Evolutionary conservation across 2,888 invertebrate genomes (phyloP).

Genomic region (Lordiphosa fenestrarum): DNA sequence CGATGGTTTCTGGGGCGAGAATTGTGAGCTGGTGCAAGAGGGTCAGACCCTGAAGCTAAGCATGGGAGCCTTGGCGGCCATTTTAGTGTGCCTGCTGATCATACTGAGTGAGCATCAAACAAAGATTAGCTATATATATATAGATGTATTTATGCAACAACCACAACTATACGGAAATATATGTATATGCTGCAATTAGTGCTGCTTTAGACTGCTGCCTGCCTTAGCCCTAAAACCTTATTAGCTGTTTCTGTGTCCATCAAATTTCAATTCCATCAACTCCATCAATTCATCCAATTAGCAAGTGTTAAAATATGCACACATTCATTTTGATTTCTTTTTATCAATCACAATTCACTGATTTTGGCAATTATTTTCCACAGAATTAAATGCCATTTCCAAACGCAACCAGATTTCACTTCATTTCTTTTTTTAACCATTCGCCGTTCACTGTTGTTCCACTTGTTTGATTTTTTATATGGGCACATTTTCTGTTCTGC

Average conservation of each 20-base stretch:
- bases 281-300: conserved; percentile 25
- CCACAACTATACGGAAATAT: conserved; percentile 26
- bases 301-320: conserved; percentile 13
- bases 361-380: conserved; percentile 32
- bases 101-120: conserved; percentile 92
- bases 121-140: neutral
- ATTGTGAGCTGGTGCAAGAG: conserved; percentile 96
- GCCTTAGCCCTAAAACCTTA: neutral
- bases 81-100: conserved; percentile 97
- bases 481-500: conserved; percentile 51
- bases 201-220: conserved; percentile 2
- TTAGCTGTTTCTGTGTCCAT: conserved; percentile 1
- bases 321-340: conserved; percentile 23
- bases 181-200: conserved; percentile 44
- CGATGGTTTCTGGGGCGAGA: conserved; percentile 95
- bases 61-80: conserved; percentile 98
- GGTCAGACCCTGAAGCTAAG: conserved; percentile 97
- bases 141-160: conserved; percentile 34
- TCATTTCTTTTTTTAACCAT: conserved; percentile 12
- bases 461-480: conserved; percentile 39
- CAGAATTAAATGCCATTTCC: conserved; percentile 22
- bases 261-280: conserved; percentile 13
- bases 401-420: conserved; percentile 28
- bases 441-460: conserved; percentile 22
- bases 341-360: conserved; percentile 48